Conservation (phyloP, 2,113 vertebrate species). For the Toxotes jaculatrix region DNA sequence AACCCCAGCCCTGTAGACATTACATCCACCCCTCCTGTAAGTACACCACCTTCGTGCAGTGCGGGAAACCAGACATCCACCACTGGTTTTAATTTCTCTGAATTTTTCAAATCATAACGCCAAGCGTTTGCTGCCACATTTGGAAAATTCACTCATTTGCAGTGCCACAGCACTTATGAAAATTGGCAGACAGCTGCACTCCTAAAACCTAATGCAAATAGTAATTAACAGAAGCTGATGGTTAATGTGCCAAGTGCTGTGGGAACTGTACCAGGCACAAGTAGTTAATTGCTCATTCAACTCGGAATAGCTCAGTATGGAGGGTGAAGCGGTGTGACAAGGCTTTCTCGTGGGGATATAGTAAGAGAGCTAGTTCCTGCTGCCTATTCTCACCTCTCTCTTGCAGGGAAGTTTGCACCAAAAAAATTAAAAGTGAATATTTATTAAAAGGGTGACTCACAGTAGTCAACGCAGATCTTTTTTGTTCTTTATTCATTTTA, state of each 20-base stretch:
- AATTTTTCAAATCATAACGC: neutral
- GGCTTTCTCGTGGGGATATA: constrained; percentile 46
- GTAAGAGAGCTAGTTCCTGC: constrained; percentile 30
- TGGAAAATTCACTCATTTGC: neutral
- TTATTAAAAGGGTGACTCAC: constrained; percentile 6
- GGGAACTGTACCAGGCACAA: constrained; percentile 69
- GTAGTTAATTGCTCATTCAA: constrained; percentile 68
- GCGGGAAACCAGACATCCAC: neutral
- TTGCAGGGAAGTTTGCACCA: neutral
- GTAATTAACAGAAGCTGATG: constrained; percentile 74
- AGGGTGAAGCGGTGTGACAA: constrained; percentile 43
- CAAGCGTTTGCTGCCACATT: neutral
- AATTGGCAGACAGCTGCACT: constrained; percentile 46
- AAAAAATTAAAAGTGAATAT: constrained; percentile 8
- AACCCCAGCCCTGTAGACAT: constrained; percentile 94
- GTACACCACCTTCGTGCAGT: constrained; percentile 63
- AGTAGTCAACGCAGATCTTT: neutral
- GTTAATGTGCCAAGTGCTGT: constrained; percentile 77
- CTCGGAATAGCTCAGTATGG: constrained; percentile 58
- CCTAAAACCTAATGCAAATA: constrained; percentile 50
- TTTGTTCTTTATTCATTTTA: neutral
- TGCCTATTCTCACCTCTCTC: neutral
- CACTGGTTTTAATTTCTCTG: neutral
- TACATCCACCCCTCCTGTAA: constrained; percentile 96
- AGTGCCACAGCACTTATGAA: constrained; percentile 6